A percentile compares a stretch with the other conserved stretches of the same genome.
Evolutionary conservation across 1,140 invertebrate species (phyloP).

Genomic region (Parapsyche elsis): DNA sequence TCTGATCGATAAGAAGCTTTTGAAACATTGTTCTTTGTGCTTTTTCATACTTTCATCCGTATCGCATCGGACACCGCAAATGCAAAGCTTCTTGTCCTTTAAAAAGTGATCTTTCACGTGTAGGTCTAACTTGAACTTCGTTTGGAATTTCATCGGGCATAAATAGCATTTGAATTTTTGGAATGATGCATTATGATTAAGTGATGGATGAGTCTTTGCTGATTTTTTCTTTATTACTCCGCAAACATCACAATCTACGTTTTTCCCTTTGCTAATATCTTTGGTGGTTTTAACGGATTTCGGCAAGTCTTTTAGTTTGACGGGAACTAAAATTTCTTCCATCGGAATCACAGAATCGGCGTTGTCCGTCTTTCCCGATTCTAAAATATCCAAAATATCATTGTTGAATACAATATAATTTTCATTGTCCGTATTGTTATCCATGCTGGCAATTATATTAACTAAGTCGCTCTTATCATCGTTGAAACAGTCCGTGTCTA

Average conservation of each 20-base stretch:
- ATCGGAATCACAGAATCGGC: not conserved
- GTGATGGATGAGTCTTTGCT: not conserved
- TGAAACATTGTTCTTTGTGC: conserved; percentile 27
- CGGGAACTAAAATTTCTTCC: not conserved
- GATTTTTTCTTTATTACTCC: not conserved
- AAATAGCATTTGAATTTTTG: conserved; percentile 29
- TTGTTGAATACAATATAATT: conserved; percentile 5
- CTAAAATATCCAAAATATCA: conserved; percentile 19
- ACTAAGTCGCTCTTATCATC: not conserved
- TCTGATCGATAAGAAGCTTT: not conserved
- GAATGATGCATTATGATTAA: not conserved
- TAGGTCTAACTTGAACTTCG: not conserved
- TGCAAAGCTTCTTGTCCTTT: conserved; percentile 32
- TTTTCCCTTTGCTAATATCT: not conserved
- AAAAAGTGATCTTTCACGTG: conserved; percentile 40
- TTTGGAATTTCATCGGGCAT: conserved; percentile 16
- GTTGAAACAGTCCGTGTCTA: conserved; percentile 11
- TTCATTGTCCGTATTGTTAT: not conserved
- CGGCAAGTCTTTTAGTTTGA: not conserved
- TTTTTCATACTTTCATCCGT: not conserved
- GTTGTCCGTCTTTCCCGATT: conserved; percentile 4
- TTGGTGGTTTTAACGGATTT: not conserved
- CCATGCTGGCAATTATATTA: not conserved
- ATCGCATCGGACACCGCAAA: conserved; percentile 29
- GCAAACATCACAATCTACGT: conserved; percentile 4